Percentiles rank a stretch among this genome's conserved stretches.
Evolutionary conservation across 2,797 vertebrate species (phyloP).

Genomic region (Triplophysa yarkandensis): DNA sequence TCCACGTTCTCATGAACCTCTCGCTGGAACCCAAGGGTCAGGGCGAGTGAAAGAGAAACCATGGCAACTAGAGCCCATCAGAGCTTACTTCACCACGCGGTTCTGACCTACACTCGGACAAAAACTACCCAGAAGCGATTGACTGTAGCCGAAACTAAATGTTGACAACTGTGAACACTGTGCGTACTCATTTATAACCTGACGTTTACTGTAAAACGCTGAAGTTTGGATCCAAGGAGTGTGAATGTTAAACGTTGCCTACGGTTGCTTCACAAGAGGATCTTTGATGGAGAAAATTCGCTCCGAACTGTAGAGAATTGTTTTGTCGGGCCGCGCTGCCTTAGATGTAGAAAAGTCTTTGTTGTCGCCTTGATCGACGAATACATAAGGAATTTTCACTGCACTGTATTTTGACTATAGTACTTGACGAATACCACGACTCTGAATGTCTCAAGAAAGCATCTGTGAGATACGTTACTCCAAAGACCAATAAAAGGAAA

Average conservation of each 20-base stretch:
- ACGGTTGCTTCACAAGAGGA: slow-evolving; percentile 3
- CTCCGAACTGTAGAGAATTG: not conserved
- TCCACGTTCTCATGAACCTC: slow-evolving; percentile 43
- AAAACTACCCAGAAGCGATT: not conserved
- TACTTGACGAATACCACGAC: not conserved
- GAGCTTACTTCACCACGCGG: not conserved
- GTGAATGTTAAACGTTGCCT: slow-evolving; percentile 22
- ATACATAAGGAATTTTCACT: not conserved
- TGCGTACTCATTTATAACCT: slow-evolving; percentile 3
- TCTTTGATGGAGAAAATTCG: slow-evolving; percentile 1
- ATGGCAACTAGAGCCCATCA: slow-evolving; percentile 48
- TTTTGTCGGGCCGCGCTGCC: not conserved
- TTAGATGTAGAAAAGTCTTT: not conserved
- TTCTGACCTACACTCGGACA: not conserved
- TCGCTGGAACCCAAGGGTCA: slow-evolving; percentile 29
- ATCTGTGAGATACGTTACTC: not conserved
- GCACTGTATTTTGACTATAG: slow-evolving; percentile 14
- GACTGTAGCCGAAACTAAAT: not conserved
- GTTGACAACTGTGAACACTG: not conserved
- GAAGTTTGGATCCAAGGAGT: not conserved
- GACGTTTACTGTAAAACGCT: not conserved
- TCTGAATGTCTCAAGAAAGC: not conserved
- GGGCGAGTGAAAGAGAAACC: slow-evolving; percentile 42
- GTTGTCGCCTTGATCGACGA: not conserved
- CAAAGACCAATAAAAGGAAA: not conserved